Conservation (phyloP, 1,140 invertebrate species). For the Neodiprion fabricii region DNA sequence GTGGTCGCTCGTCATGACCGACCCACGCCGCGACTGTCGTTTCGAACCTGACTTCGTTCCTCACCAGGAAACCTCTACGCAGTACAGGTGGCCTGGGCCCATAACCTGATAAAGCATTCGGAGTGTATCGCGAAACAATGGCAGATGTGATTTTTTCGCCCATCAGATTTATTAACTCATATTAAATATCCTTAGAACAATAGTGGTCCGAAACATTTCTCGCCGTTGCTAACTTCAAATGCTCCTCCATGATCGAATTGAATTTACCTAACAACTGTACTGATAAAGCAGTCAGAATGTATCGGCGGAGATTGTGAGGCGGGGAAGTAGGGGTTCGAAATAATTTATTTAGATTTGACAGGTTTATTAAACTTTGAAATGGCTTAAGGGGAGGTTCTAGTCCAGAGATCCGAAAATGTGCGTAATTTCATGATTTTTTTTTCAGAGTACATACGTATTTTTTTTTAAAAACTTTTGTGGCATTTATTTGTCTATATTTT, state of each 20-base stretch:
- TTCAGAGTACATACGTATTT: too few relatives aligned
- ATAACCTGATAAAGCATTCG: not conserved
- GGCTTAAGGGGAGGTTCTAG: too few relatives aligned
- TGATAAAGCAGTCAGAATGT: not conserved
- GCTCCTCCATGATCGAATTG: conserved; percentile 23
- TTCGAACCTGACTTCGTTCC: not conserved
- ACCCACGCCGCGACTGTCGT: not conserved
- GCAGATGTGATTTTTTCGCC: conserved; percentile 15
- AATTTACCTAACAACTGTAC: conserved; percentile 27
- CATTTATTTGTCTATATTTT: too few relatives aligned
- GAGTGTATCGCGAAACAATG: conserved; percentile 8
- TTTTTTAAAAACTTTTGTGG: too few relatives aligned
- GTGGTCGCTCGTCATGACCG: not conserved
- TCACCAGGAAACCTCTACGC: not conserved
- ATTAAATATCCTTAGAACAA: conserved; percentile 23
- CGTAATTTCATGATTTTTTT: too few relatives aligned
- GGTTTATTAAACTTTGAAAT: not conserved
- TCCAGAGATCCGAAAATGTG: too few relatives aligned
- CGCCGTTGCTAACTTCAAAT: conserved; percentile 15
- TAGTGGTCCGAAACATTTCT: conserved; percentile 23
- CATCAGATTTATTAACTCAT: conserved; percentile 27
- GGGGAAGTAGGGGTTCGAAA: not conserved
- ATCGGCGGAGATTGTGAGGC: not conserved
- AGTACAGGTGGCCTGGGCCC: not conserved
- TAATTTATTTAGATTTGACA: not conserved